Evolutionary conservation across 2,113 vertebrate species (phyloP), one percentile per base, ranked within the genome.

Genomic region (Otus sunia): DNA sequence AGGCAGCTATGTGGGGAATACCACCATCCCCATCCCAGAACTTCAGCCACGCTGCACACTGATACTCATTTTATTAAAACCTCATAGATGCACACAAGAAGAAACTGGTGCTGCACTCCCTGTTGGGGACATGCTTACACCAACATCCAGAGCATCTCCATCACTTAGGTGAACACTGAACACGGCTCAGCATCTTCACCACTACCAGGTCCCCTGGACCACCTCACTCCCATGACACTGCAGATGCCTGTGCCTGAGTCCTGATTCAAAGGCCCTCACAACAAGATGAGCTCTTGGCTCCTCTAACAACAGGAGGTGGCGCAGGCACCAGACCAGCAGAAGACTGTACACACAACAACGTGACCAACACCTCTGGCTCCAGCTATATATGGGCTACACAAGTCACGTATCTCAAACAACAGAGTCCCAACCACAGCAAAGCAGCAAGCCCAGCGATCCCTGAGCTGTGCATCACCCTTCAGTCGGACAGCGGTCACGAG

Each of bases 401-500:
- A 47, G 17, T 2, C 50, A 30, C 30, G 1, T 6, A 3, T 2
- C 62, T 62, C 25, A 9, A 55, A 26, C 20, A 32, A 27, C 41
- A 45, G 52, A 3, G 39, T 4, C 47, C 71, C 2, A 1, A 50
- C 22, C 52, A 9, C 55, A 27, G 60, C 82, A 90, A 8, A 29
- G 67, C 72, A 39, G 52, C 18, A 18, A 63, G 49, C 22, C 47
- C 45, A 11, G 12, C 0, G 1, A 17, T 0, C 2, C 30, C 67
- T 6, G 0, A 13, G 8, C 67, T 11, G 5, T 5, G 0, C 9
- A 1, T 19, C 78, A 56, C 12, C 43, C 81, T 34, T 4, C 52
- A 7, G 47, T 2, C 8, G 5, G 0, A 56, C 49, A 5, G 49
- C 3, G 2, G 39, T 37, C 36, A 43, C 1, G 1, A 59, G 8